Evolutionary conservation across 2,888 invertebrate genomes (phyloP).

Genomic region (Liodrosophila aerea): DNA sequence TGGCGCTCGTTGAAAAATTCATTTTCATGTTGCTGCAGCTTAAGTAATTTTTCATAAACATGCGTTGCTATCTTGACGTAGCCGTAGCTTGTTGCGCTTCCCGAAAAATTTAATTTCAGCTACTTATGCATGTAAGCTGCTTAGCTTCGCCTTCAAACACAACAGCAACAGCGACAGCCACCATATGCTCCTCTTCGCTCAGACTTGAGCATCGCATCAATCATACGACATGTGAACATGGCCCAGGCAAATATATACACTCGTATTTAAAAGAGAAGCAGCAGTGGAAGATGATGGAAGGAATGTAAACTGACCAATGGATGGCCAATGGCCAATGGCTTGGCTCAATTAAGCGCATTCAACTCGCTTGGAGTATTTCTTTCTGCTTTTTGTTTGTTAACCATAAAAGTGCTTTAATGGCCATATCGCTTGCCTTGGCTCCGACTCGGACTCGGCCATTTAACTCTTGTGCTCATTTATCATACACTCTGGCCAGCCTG

Average conservation of each 20-base stretch:
- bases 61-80: constrained; percentile 31
- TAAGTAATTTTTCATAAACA: constrained; percentile 74
- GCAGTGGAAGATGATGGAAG: background rate
- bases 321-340: constrained; percentile 20
- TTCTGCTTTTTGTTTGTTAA: constrained; percentile 51
- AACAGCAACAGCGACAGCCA: background rate
- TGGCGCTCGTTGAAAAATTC: constrained; percentile 73
- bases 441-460: constrained; percentile 53
- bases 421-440: constrained; percentile 5
- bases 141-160: constrained; percentile 42
- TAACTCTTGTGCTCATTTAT: constrained; percentile 73
- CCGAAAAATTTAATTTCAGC: constrained; percentile 68
- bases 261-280: constrained; percentile 32
- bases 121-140: constrained; percentile 72
- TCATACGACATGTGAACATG: constrained; percentile 61
- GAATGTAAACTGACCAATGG: background rate
- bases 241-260: constrained; percentile 11
- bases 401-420: constrained; percentile 72
- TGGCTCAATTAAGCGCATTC: constrained; percentile 53
- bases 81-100: constrained; percentile 50
- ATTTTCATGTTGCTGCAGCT: constrained; percentile 72
- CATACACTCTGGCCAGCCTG: constrained; percentile 66
- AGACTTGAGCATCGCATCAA: constrained; percentile 48
- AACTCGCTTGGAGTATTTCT: constrained; percentile 26
- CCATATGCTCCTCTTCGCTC: constrained; percentile 27